Base-by-base conservation (phyloP, 2,888 invertebrate genomes). In the Diaperis boleti region DNA sequence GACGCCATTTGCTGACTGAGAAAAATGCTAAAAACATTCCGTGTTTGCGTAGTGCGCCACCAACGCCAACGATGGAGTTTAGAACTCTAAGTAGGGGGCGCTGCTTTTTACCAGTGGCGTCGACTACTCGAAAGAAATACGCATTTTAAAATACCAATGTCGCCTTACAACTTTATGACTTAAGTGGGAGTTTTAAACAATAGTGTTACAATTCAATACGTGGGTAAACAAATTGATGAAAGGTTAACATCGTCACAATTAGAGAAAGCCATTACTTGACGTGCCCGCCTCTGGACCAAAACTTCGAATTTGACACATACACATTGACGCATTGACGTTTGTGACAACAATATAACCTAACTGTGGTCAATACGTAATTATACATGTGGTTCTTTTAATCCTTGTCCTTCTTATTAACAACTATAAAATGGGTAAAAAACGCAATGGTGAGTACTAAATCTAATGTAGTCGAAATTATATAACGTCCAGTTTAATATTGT, bases 1-100 rank as follows among this genome's bases (percentile, higher is more conserved):
- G 81, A 81, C 81, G 81, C 81, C 81, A 82, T 82, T 82, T 81
- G 79, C 80, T 81, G 76, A 82, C 81, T 82, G 81, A 81, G 75
- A 72, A 78, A 76, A 79, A 76, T 70, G 72, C 71, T 66, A 70
- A 74, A 73, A 75, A 70, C 72, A 73, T 74, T 67, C 67, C 65
- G 59, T 33, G 63, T 35, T 69, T 66, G 66, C 66, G 54, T 66
- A 59, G 20, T 47, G 60, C 65, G 69, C 65, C 72, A 67, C 29
- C 59, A 41, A 11, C 3, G 67, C 42, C 68, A 55, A 35, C 14
- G 56, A 49, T 57, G 26, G n/a, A n/a, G n/a, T n/a, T n/a, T n/a
- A 1, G 45, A 70, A 72, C 69, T 70, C 66, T 62, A 65, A 62
- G 41, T 18, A 37, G 57, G 10, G 45, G 45, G 37, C 57, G 45